Percentiles rank a stretch among this genome's conserved stretches.
phyloP scores from a whole-genome alignment of 2,797 vertebrate genomes.

The Chiropotes sagulatus region DNA sequence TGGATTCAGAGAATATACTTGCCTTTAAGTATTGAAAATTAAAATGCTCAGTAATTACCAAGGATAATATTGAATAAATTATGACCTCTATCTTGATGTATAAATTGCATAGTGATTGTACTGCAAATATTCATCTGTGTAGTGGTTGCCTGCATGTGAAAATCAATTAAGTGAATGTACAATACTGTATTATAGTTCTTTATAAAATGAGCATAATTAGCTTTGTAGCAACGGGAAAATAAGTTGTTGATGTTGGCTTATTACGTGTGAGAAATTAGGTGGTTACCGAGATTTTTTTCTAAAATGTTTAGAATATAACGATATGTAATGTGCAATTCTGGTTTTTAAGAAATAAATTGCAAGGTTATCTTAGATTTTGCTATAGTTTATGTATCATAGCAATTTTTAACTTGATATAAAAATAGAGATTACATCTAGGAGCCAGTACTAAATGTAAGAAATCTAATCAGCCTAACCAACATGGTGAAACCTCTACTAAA shows the following conservation, averaged over 20 bases:
- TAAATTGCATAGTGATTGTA: slow-evolving; percentile 66
- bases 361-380: background rate
- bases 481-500: no score
- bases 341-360: slow-evolving; percentile 14
- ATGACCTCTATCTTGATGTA: slow-evolving; percentile 63
- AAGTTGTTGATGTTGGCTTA: background rate
- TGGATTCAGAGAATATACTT: slow-evolving; percentile 60
- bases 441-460: background rate
- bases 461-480: no score
- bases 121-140: slow-evolving; percentile 40
- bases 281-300: background rate
- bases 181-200: background rate
- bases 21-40: slow-evolving; percentile 71
- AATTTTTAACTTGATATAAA: background rate
- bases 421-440: background rate
- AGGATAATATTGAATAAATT: slow-evolving; percentile 73
- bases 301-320: slow-evolving; percentile 16
- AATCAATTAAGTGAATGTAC: slow-evolving; percentile 51
- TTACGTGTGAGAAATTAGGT: background rate
- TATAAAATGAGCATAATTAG: slow-evolving; percentile 45
- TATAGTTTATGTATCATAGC: background rate
- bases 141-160: slow-evolving; percentile 19
- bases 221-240: slow-evolving; percentile 38
- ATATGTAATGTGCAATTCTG: background rate
- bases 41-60: slow-evolving; percentile 75